phyloP scores from a whole-genome alignment of 2,113 vertebrate genomes.

The Prionailurus bengalensis region DNA sequence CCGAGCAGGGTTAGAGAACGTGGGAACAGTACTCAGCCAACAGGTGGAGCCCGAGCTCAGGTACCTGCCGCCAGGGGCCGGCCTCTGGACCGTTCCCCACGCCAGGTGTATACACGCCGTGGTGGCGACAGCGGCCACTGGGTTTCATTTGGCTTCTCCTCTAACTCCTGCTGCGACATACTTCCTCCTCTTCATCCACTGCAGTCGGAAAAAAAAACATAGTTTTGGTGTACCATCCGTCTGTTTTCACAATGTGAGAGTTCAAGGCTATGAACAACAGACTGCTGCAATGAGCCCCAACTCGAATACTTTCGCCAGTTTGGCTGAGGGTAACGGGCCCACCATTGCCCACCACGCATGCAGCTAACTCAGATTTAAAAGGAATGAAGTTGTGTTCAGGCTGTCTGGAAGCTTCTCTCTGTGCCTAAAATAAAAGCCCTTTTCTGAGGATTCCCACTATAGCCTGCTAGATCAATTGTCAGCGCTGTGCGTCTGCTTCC shows the following conservation, averaged over 20 bases:
- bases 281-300: neutral
- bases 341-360: neutral
- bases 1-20: neutral
- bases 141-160: neutral
- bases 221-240: neutral
- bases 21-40: neutral
- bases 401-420: neutral
- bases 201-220: neutral
- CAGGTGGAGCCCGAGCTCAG: neutral
- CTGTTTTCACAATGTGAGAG: neutral
- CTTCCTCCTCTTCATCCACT: neutral
- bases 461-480: neutral
- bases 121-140: no score
- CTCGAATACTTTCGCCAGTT: neutral
- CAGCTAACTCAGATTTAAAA: neutral
- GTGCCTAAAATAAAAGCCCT: neutral
- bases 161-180: neutral
- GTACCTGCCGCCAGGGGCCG: neutral
- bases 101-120: fast-evolving
- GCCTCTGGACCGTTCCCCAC: fast-evolving
- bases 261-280: neutral
- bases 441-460: neutral
- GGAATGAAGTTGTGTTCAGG: neutral
- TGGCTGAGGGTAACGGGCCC: neutral
- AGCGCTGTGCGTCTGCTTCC: neutral